Percentiles rank a stretch among this genome's conserved stretches.
Conservation (phyloP, 2,113 vertebrate species). For the Neogale vison region DNA sequence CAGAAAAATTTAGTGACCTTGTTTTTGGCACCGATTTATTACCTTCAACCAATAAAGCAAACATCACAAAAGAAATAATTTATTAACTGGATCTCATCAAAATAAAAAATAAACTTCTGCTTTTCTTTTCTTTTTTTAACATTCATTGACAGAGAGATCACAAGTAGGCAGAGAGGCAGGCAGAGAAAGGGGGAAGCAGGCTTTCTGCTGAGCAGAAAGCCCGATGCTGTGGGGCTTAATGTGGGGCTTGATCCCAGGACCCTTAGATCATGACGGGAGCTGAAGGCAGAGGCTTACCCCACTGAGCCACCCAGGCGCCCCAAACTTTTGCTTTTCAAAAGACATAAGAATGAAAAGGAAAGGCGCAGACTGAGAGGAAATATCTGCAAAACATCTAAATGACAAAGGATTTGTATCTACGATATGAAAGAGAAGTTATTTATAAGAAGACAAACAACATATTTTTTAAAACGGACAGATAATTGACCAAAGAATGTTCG, state of each 20-base stretch:
- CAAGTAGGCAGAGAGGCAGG: no score
- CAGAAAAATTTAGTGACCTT: neutral
- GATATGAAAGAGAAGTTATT: neutral
- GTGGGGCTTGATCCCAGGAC: no score
- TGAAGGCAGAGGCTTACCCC: no score
- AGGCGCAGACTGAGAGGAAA: neutral
- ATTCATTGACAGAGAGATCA: no score
- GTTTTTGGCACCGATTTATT: neutral
- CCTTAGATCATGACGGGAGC: no score
- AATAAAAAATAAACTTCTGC: neutral
- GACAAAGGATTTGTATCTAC: neutral
- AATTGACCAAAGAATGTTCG: neutral
- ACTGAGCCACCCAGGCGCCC: no score
- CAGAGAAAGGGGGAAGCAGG: no score
- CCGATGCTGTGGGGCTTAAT: no score
- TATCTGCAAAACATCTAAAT: neutral
- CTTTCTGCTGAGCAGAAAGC: no score
- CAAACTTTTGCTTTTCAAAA: neutral
- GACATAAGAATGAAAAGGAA: neutral
- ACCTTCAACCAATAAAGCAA: neutral
- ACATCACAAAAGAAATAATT: neutral
- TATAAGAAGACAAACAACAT: neutral
- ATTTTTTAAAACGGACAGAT: neutral
- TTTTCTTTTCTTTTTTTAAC: neutral
- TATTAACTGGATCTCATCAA: neutral